phyloP scores from a whole-genome alignment of 2,888 invertebrate genomes.

The Halocaridina rubra region DNA sequence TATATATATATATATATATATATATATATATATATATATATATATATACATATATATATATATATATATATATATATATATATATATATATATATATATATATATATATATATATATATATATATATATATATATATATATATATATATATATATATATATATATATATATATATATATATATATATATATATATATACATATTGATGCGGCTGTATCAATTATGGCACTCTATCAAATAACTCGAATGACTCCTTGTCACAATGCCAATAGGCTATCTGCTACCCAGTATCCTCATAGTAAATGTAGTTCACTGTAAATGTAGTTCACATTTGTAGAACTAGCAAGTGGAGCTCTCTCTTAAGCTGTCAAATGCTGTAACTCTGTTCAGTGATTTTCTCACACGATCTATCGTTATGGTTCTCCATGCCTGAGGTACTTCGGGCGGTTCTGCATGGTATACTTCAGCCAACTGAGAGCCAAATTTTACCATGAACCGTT shows the following conservation, averaged over 20 bases:
- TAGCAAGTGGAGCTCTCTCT: too few species aligned
- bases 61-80: neutral
- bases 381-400: neutral
- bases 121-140: neutral
- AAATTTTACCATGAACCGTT: neutral
- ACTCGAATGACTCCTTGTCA: too few species aligned
- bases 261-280: too few species aligned
- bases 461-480: neutral
- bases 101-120: neutral
- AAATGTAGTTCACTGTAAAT: too few species aligned
- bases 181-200: neutral
- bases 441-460: neutral
- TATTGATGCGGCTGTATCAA: too few species aligned
- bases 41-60: neutral
- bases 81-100: neutral
- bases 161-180: neutral
- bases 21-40: neutral
- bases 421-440: neutral
- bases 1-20: neutral
- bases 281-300: too few species aligned
- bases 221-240: too few species aligned
- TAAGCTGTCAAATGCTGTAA: too few species aligned
- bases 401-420: neutral
- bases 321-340: too few species aligned
- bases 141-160: neutral